Evolutionary conservation across 2,797 vertebrate species (phyloP).

Genomic region (Alectoris magna): DNA sequence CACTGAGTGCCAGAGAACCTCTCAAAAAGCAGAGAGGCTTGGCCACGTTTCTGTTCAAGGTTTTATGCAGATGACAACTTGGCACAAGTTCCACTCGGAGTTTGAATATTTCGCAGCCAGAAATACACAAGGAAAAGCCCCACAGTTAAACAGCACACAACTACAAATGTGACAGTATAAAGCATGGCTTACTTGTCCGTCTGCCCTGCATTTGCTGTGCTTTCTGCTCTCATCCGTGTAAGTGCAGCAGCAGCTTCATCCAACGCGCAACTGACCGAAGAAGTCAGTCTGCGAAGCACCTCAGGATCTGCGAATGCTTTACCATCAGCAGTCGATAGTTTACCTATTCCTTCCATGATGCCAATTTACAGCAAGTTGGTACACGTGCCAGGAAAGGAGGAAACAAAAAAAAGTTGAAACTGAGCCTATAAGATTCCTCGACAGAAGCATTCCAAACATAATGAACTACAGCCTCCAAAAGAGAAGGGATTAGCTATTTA

Average conservation of each 20-base stretch:
- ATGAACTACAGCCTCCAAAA: not conserved
- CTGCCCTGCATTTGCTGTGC: conserved; percentile 83
- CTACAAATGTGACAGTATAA: fast-evolving
- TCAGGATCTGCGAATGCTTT: conserved; percentile 87
- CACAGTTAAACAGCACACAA: not conserved
- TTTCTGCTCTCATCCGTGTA: conserved; percentile 87
- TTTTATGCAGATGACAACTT: not conserved
- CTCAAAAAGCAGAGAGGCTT: too few relatives aligned
- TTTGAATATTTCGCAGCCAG: not conserved
- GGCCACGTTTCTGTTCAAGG: not conserved
- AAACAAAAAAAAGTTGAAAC: conserved; percentile 59
- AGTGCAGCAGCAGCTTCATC: conserved; percentile 87
- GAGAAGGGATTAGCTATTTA: fast-evolving
- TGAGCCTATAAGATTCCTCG: not conserved
- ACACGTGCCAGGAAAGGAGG: conserved; percentile 21
- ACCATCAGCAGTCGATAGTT: conserved; percentile 86
- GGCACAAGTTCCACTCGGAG: not conserved
- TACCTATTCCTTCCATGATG: conserved; percentile 81
- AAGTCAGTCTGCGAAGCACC: conserved; percentile 85
- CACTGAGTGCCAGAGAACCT: fast-evolving
- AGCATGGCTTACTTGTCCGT: conserved; percentile 82
- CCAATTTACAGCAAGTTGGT: conserved; percentile 1
- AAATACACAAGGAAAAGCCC: not conserved
- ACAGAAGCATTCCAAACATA: not conserved
- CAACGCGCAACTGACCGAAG: conserved; percentile 86